Base-by-base conservation (phyloP, 1,140 invertebrate species). In the Drosophila varians region DNA sequence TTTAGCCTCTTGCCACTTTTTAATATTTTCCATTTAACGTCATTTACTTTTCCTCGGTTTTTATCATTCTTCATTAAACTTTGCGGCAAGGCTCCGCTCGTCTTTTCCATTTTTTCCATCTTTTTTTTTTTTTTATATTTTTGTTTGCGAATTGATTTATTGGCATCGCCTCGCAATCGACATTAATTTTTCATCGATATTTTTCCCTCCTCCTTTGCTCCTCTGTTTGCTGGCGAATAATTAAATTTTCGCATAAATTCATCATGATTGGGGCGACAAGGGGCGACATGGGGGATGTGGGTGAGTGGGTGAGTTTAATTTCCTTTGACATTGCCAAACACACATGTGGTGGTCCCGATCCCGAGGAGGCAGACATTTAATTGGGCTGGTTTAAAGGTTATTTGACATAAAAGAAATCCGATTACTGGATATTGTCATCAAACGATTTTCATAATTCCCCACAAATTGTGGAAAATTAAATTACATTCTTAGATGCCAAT, bases 181-280 rank as follows among this genome's bases (percentile, higher is more conserved):
- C 80, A 84, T 84, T 86, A 79, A 86, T 76, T 84, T 84, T 84
- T 69, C 76, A 86, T 61, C 76, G 72, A 64, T 80, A 72, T 68
- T 86, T 86, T 60, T 70, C 73, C 45, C 12, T 4, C 42, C 16
- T 31, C 55, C 18, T 52, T 36, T 2, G 25, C 7, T 4, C 25
- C 21, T 76, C 65, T 79, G 80, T 84, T 84, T 84, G 74, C 58
- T 73, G 82, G 72, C 57, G 69, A 80, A 86, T 86, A 86, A 80
- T 86, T 86, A 86, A 86, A 86, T 87, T 77, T 77, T 80, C 77
- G 77, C 76, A 86, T 80, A 87, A 86, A 86, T 86, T 87, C 76
- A 87, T 80, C 82, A 86, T 79, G 61, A 79, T 73, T 51, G 74
- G 80, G 64, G 57, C 34, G 25, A n/a, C n/a, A n/a, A n/a, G n/a